Evolutionary conservation across 2,888 invertebrate species (phyloP).

Genomic region (Parnassius orleans): DNA sequence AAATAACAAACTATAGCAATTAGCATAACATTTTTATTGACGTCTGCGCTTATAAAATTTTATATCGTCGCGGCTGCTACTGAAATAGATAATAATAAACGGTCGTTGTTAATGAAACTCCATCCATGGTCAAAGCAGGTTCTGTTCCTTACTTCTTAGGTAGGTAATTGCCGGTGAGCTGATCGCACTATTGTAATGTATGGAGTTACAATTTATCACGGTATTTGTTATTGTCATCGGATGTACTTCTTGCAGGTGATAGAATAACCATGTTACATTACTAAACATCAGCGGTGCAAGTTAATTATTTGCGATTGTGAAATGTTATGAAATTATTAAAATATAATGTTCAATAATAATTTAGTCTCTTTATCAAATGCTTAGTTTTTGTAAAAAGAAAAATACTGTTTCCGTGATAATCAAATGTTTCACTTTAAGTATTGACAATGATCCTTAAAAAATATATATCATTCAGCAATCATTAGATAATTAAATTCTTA

Average conservation of each 20-base stretch:
- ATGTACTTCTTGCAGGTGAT: conserved; percentile 9
- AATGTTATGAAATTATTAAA: no score
- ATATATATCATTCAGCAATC: no score
- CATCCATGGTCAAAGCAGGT: conserved; percentile 58
- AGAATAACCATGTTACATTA: not conserved
- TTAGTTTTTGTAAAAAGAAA: no score
- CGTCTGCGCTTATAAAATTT: conserved; percentile 45
- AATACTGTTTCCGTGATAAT: no score
- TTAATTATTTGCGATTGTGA: no score
- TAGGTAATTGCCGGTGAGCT: conserved; percentile 57
- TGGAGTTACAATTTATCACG: conserved; percentile 13
- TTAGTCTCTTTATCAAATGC: no score
- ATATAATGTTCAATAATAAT: no score
- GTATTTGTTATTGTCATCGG: conserved; percentile 4
- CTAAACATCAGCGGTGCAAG: no score
- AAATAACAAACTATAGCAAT: conserved; percentile 41
- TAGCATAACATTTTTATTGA: conserved; percentile 56
- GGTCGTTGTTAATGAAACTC: conserved; percentile 57
- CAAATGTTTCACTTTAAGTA: no score
- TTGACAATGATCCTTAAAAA: no score
- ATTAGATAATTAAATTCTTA: no score
- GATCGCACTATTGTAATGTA: conserved; percentile 43
- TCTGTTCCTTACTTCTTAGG: conserved; percentile 45
- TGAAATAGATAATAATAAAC: conserved; percentile 41
- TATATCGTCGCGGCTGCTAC: conserved; percentile 43